Percentiles rank a stretch among this genome's conserved stretches.
phyloP scores from a whole-genome alignment of 2,888 invertebrate genomes.

The Arrhopalites spinosus region DNA sequence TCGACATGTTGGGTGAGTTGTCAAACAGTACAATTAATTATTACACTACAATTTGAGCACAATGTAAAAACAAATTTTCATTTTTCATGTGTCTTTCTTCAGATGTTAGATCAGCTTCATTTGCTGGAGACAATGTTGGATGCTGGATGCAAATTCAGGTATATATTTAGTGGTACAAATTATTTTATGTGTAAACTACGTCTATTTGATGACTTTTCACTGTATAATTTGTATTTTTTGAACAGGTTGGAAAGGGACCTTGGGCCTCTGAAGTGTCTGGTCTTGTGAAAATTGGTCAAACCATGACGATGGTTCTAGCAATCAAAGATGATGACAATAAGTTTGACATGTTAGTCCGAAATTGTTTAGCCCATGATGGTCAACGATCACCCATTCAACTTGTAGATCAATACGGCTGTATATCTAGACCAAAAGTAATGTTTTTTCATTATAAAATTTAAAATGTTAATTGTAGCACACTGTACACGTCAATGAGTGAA shows the following conservation, averaged over 20 bases:
- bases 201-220: neutral
- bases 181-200: neutral
- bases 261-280: constrained; percentile 96
- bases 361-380: constrained; percentile 93
- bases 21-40: no score
- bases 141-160: constrained; percentile 96
- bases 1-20: constrained; percentile 74
- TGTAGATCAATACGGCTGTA: constrained; percentile 90
- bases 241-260: constrained; percentile 81
- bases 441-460: no score
- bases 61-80: no score
- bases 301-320: constrained; percentile 95
- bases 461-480: no score
- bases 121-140: constrained; percentile 92
- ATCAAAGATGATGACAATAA: constrained; percentile 94
- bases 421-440: constrained; percentile 89
- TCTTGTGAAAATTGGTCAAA: constrained; percentile 91
- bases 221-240: no score
- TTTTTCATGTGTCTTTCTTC: no score
- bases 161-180: constrained; percentile 31
- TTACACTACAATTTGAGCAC: no score
- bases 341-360: constrained; percentile 92
- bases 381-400: constrained; percentile 90
- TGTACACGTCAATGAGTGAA: no score
- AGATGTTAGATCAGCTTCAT: constrained; percentile 91